Conservation (phyloP, 2,797 vertebrate species). For the Nannoperca australis region DNA sequence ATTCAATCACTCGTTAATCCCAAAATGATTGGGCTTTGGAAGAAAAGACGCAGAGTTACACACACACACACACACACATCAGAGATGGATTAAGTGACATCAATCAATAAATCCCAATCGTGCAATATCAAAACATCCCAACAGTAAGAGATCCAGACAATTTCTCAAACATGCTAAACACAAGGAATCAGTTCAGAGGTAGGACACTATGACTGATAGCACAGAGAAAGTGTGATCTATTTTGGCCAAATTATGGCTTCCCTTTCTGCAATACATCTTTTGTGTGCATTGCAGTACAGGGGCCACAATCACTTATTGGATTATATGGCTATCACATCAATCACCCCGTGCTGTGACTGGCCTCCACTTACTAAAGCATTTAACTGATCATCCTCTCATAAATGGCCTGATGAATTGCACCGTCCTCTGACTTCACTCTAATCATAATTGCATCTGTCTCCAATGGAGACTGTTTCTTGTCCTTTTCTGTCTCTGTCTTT, state of each 20-base stretch:
- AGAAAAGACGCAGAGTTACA: constrained; percentile 32
- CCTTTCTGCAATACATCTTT: constrained; percentile 52
- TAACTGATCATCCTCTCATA: constrained; percentile 78
- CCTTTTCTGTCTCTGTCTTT: constrained; percentile 48
- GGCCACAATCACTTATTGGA: constrained; percentile 72
- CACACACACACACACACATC: constrained; percentile 3
- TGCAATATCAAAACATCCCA: constrained; percentile 49
- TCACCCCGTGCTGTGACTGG: constrained; percentile 65
- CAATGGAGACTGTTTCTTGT: constrained; percentile 58
- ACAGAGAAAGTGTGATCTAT: constrained; percentile 29
- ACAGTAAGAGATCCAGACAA: constrained; percentile 41
- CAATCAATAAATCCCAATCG: constrained; percentile 62
- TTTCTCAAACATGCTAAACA: constrained; percentile 41
- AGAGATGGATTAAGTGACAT: constrained; percentile 57
- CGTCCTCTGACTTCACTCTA: constrained; percentile 68
- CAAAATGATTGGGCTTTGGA: constrained; percentile 68
- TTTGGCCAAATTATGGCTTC: constrained; percentile 36
- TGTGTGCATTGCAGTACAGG: constrained; percentile 55
- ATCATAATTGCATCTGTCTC: constrained; percentile 75
- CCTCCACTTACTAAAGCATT: constrained; percentile 74
- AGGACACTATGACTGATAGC: constrained; percentile 11
- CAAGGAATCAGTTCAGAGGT: constrained; percentile 25
- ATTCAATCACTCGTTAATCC: constrained; percentile 76
- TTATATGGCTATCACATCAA: constrained; percentile 74
- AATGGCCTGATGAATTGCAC: constrained; percentile 75